phyloP scores from a whole-genome alignment of 2,888 invertebrate genomes.

The Marasmarcha lunaedactyla region DNA sequence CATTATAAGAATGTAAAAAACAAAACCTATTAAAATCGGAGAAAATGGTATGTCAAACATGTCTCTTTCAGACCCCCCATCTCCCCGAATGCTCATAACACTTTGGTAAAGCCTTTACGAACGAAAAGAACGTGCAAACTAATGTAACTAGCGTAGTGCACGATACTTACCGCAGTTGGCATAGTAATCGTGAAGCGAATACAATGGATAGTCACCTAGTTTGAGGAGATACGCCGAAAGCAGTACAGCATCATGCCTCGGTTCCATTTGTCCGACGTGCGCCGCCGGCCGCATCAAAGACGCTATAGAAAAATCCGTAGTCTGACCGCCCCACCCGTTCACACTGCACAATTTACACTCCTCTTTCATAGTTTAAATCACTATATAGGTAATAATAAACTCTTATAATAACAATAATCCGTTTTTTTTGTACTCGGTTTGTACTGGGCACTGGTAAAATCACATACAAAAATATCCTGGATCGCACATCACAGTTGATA shows the following conservation, averaged over 20 bases:
- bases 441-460: conserved; percentile 69
- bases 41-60: no score
- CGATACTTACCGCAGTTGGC: conserved; percentile 55
- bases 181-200: conserved; percentile 59
- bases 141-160: conserved; percentile 20
- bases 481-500: conserved; percentile 64
- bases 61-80: no score
- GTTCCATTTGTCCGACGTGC: conserved; percentile 31
- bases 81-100: no score
- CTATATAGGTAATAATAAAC: conserved; percentile 36
- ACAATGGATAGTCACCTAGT: conserved; percentile 67
- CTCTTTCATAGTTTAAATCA: conserved; percentile 54
- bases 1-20: no score
- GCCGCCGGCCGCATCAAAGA: conserved; percentile 56
- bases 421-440: conserved; percentile 70
- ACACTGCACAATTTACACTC: conserved; percentile 64
- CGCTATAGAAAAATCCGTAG: conserved; percentile 62
- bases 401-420: conserved; percentile 37
- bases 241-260: conserved; percentile 54
- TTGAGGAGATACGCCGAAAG: conserved; percentile 66
- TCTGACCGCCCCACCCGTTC: conserved; percentile 49
- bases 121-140: no score
- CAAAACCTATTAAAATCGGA: no score
- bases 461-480: conserved; percentile 68
- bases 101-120: no score